Percentiles rank a stretch among this genome's conserved stretches.
phyloP scores from a whole-genome alignment of 2,113 vertebrate species.

The Cochlearius cochlearius region DNA sequence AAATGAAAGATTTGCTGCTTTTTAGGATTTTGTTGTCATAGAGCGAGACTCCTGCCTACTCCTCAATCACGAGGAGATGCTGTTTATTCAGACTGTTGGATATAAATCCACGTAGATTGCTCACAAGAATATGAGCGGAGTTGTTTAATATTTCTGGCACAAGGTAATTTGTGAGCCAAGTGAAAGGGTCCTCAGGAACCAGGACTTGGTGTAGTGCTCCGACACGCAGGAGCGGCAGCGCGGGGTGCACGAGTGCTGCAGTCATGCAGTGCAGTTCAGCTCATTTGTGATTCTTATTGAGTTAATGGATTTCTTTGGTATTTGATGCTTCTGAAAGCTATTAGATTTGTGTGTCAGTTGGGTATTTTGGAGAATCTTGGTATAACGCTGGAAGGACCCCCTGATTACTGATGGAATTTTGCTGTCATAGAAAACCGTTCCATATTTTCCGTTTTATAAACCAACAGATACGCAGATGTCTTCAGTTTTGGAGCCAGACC shows the following conservation, averaged over 20 bases:
- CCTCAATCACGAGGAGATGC: background rate
- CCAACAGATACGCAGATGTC: background rate
- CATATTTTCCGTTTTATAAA: background rate
- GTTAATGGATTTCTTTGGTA: background rate
- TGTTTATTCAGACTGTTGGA: background rate
- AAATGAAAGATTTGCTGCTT: background rate
- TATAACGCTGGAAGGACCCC: background rate
- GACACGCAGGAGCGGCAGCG: background rate
- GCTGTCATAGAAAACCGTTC: fast-evolving
- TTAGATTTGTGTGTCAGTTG: background rate
- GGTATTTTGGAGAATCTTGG: background rate
- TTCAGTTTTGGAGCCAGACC: background rate
- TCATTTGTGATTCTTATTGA: background rate
- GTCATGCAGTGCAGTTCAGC: background rate
- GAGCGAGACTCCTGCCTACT: background rate
- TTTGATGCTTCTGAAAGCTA: background rate
- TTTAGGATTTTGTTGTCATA: background rate
- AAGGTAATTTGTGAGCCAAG: background rate
- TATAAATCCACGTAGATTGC: background rate
- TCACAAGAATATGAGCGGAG: background rate
- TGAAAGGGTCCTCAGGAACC: background rate
- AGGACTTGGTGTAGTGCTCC: background rate
- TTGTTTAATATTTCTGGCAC: background rate
- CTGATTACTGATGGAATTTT: background rate
- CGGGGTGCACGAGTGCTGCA: background rate